Base-by-base conservation (phyloP, 1,140 invertebrate genomes). In the Lamellibrachia luymesi region DNA sequence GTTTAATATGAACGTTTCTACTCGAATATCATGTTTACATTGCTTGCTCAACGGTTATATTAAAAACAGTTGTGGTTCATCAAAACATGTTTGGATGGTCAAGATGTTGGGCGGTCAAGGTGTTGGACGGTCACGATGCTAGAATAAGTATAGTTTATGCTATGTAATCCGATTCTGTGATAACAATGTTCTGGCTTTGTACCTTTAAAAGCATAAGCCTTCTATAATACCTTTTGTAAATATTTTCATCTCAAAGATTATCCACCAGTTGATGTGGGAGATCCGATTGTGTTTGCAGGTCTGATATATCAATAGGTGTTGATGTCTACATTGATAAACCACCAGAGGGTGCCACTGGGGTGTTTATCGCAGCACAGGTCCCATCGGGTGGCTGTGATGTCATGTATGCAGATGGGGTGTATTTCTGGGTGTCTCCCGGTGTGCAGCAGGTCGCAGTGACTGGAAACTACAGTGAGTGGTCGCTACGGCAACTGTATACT, bases 341-440 rank as follows among this genome's bases (percentile, higher is more conserved):
- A 50, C 25, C 91, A 91, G 49, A 50, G 49, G 93, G 93, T 22
- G 50, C 91, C n/a, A 90, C 91, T 7, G 93, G 93, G 7, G 92
- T 51, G 50, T 93, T 93, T 51, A n/a, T 93, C 50, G 91, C 50
- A 5, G 91, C 92, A 38, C 90, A 91, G 25, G 52, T 90, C 0
- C 51, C 92, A n/a, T 50, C 51, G 0, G 93, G 93, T 56, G 93
- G 93, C 7, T 93, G 93, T 93, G 93, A 93, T 50, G 51, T 64
- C 49, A 56, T 80, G 56, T 80, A 51, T 27, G 92, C 93, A n/a
- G 51, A 90, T 1, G 93, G 93, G 22, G 38, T 93, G 38, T 93
- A 92, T 50, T 93, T 93, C 50, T 50, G 51, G 51, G 90, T 93
- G 4, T 92, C 51, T 27, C 93, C 93, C 6, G 51, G 27, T 17